A percentile compares a stretch with the other conserved stretches of the same genome.
These are phyloP conservation scores for Catocala fraxini DNA, from an alignment of 2,888 invertebrate genomes.

Conservation along the genomic window DNA sequence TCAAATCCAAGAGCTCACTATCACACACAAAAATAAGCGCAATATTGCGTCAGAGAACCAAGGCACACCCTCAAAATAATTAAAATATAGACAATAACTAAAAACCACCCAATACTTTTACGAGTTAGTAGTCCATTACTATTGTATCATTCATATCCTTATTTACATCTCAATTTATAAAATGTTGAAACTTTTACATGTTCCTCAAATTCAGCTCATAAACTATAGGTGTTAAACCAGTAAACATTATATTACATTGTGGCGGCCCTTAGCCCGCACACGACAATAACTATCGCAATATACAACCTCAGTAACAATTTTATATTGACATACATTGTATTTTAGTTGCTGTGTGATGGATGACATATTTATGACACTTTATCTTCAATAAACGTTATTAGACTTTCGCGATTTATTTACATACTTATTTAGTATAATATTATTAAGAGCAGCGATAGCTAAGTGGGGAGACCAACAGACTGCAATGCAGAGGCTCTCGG, in stretches of 20 bases:
- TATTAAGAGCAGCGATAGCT: no score
- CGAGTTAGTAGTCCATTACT: no score
- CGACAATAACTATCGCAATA: slow-evolving; percentile 15
- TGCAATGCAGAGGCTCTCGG: no score
- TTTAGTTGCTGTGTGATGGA: slow-evolving; percentile 4
- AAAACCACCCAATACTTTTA: no score
- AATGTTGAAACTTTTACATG: background rate
- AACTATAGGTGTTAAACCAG: slow-evolving; percentile 3
- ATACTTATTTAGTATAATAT: no score
- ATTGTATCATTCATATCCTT: background rate
- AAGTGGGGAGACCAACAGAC: no score
- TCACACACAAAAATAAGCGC: no score
- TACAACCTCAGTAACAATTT: slow-evolving; percentile 13
- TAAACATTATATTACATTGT: slow-evolving; percentile 7
- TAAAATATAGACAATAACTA: no score
- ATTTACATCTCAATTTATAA: slow-evolving; percentile 1
- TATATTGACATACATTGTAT: slow-evolving; percentile 14
- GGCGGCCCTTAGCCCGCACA: slow-evolving; percentile 1
- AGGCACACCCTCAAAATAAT: no score
- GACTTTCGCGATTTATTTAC: no score
- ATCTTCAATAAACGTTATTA: background rate
- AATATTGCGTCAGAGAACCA: no score
- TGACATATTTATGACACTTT: background rate
- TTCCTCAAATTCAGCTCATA: background rate
- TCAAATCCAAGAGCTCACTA: no score